These are phyloP conservation scores for Dendrophyllia cribrosa DNA, from an alignment of 64 coral and sea anemone species.

Conservation along the genomic window DNA sequence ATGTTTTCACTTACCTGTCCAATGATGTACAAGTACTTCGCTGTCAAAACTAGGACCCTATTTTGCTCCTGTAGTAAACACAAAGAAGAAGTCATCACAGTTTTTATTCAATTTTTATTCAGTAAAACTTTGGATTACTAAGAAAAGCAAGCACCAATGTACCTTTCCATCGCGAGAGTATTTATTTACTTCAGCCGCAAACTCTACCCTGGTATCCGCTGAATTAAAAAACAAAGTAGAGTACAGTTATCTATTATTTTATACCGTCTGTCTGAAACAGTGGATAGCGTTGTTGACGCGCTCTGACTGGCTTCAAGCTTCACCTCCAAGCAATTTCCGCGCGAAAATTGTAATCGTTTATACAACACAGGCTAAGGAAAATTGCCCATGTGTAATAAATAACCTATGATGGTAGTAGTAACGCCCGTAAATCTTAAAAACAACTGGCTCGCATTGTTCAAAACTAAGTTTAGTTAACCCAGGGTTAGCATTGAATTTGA, in stretches of 20 bases:
- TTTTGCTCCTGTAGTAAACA: conserved; percentile 32
- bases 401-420: too few relatives aligned
- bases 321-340: too few relatives aligned
- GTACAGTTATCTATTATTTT: neutral
- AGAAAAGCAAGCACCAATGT: neutral
- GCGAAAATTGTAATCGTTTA: too few relatives aligned
- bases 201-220: conserved; percentile 56
- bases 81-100: too few relatives aligned
- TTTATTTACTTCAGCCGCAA: conserved; percentile 53
- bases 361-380: too few relatives aligned
- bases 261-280: neutral
- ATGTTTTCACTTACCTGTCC: neutral
- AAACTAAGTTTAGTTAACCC: too few relatives aligned
- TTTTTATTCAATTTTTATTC: neutral
- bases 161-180: conserved; percentile 43
- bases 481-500: too few relatives aligned
- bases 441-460: too few relatives aligned
- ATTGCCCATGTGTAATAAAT: too few relatives aligned
- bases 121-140: neutral
- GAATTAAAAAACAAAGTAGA: neutral
- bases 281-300: neutral
- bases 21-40: conserved; percentile 35
- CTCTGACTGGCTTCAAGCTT: too few relatives aligned
- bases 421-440: too few relatives aligned
- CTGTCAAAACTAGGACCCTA: conserved; percentile 40